Conservation (phyloP, 2,888 invertebrate species). For the Lasioglossum villosulum region DNA sequence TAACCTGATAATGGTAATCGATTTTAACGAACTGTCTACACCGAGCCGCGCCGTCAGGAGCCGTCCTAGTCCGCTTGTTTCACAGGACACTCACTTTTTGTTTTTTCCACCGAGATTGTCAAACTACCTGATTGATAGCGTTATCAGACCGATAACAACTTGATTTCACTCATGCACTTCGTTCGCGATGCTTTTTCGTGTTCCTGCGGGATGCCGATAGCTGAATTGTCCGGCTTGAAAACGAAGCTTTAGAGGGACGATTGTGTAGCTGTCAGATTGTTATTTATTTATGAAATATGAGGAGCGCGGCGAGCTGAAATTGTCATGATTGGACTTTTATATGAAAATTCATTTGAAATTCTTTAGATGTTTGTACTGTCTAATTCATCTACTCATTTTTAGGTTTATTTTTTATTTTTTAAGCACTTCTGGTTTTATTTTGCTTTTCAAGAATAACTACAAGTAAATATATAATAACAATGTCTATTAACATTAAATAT, state of each 20-base stretch:
- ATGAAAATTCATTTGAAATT: no score
- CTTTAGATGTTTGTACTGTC: no score
- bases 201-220: background rate
- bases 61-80: background rate
- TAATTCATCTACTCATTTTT: no score
- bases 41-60: background rate
- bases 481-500: no score
- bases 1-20: constrained; percentile 72
- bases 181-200: background rate
- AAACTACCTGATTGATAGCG: constrained; percentile 10
- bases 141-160: background rate
- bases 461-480: no score
- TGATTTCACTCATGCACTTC: background rate
- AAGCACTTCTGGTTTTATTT: no score
- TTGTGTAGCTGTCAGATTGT: background rate
- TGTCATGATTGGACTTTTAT: background rate
- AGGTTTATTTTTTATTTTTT: no score
- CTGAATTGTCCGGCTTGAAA: background rate
- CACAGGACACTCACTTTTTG: background rate
- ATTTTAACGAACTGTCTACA: constrained; percentile 61
- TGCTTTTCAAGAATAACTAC: no score
- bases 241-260: background rate
- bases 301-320: background rate
- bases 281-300: background rate
- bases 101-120: background rate